Conservation (phyloP, 2,113 vertebrate genomes). For the Eurypyga helias region DNA sequence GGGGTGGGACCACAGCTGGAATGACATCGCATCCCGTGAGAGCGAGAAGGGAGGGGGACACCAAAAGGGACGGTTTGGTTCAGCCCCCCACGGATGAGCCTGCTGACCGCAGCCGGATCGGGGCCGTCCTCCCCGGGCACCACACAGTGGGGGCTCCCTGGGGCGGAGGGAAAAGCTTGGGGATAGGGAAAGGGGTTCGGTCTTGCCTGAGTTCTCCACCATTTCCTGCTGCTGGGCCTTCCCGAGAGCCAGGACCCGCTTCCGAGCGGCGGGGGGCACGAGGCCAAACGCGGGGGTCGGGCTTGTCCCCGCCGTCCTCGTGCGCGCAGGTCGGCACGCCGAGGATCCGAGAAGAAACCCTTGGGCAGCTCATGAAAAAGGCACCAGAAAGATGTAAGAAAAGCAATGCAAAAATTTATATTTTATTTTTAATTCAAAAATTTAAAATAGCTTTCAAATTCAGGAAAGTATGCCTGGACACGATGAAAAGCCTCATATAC, state of each 20-base stretch:
- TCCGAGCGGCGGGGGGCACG: not conserved
- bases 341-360: not conserved
- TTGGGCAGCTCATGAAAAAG: not conserved
- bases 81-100: not conserved
- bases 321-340: rapidly evolving
- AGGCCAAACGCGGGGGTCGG: rapidly evolving
- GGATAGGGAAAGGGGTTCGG: not conserved
- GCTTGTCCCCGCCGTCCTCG: rapidly evolving
- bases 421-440: conserved; percentile 96
- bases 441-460: conserved; percentile 99
- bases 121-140: not conserved
- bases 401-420: conserved; percentile 89
- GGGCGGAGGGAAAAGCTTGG: not conserved
- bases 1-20: not conserved
- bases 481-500: conserved; percentile 99
- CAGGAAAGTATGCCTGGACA: conserved; percentile 94
- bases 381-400: conserved; percentile 59
- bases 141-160: not conserved
- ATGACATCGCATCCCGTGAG: not conserved
- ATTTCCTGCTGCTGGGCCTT: not conserved
- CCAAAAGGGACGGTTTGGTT: rapidly evolving
- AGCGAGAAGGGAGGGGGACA: not conserved
- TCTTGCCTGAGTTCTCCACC: rapidly evolving
- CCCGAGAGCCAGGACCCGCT: rapidly evolving
- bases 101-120: rapidly evolving